Evolutionary conservation across 1,140 invertebrate species (phyloP), one percentile per base, ranked within the genome.

Genomic region (Eciton burchellii): DNA sequence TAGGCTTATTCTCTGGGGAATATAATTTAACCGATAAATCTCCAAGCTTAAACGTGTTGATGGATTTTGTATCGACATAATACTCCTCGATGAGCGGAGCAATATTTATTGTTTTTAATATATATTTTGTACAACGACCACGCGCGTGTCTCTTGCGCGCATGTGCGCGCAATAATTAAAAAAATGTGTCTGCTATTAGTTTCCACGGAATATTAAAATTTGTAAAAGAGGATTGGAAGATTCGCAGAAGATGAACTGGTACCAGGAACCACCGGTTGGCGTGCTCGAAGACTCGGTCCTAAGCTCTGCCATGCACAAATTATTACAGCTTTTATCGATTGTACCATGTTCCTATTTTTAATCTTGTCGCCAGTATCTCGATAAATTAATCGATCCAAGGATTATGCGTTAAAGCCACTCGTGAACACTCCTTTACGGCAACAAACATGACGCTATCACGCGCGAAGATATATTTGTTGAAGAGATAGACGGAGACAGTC

Each of bases 291-390:
- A 59, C n/a, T 72, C 68, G 59, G 86, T 82, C 79, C 88, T 57
- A 66, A 84, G 60, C 82, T 71, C 86, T 62, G 26, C 73, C 86
- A 88, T 88, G 88, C 84, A 89, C 87, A 87, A 84, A 85, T 90
- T 88, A 88, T 90, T 88, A 86, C 79, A 71, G 77, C 47, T 26
- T 79, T 47, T 89, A 87, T 89, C 29, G 87, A 89, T 84, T 71
- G 52, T 81, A 21, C 60, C 35, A 79, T 59, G 57, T 57, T 59
- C 47, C 71, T 85, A 88, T 83, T 88, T 43, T 79, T 70, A 56
- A 73, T 84, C 68, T 71, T 60, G 59, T 82, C 54, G 1, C 81
- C 21, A 73, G 73, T 47, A 72, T 52, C 12, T 57, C 74, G n/a
- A 79, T 57, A 49, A 45, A 11, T 54, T 56, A 21, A 68, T 19